Conservation (phyloP, 2,888 invertebrate species). For the Ochropleura plecta region DNA sequence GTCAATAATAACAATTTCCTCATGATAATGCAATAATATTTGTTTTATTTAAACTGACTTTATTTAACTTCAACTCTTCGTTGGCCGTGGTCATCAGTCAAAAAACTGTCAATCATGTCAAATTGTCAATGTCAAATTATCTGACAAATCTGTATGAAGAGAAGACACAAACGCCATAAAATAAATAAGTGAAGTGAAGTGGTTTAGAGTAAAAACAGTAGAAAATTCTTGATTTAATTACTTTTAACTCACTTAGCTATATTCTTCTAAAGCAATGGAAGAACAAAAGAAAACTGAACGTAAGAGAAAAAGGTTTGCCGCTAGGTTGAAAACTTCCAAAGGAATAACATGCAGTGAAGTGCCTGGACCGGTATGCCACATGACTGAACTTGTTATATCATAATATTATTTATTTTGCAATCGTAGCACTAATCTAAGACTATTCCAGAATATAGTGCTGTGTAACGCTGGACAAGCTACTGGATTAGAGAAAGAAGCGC, state of each 20-base stretch:
- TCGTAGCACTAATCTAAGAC: neutral
- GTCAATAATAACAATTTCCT: no score
- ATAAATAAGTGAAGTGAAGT: no score
- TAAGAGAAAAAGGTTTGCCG: constrained; percentile 82
- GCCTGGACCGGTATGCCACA: constrained; percentile 75
- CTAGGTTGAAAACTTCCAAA: constrained; percentile 80
- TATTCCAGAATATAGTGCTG: constrained; percentile 93
- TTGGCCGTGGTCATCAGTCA: neutral
- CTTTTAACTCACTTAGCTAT: neutral
- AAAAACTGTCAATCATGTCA: neutral
- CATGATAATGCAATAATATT: no score
- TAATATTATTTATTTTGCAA: neutral
- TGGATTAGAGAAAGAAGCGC: constrained; percentile 92
- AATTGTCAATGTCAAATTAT: constrained; percentile 9
- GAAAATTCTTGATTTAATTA: neutral
- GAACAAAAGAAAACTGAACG: constrained; percentile 79
- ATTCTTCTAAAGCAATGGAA: constrained; percentile 70
- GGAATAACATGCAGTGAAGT: constrained; percentile 76
- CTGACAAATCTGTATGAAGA: neutral
- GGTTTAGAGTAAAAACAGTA: neutral
- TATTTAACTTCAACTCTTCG: no score
- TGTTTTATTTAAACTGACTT: no score
- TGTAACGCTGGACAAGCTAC: constrained; percentile 97
- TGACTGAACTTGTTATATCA: neutral
- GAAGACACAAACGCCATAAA: no score